A percentile compares a stretch with the other conserved stretches of the same genome.
phyloP scores from a whole-genome alignment of 2,113 vertebrate species.

The Prionailurus viverrinus region DNA sequence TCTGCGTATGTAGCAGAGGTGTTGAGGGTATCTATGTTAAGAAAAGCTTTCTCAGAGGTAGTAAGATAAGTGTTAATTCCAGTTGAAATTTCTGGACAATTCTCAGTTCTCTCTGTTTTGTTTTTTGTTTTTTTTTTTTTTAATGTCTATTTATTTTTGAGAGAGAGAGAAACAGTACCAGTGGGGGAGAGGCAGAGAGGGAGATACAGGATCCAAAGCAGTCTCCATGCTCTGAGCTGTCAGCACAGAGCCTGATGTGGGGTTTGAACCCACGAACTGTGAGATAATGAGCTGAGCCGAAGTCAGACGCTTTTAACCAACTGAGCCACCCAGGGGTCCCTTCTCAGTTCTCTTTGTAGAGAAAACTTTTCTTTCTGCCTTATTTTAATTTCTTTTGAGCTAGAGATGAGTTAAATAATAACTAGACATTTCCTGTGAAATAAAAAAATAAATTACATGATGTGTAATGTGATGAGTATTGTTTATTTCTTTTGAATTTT shows the following conservation, averaged over 20 bases:
- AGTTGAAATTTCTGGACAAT: not conserved
- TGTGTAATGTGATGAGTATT: not conserved
- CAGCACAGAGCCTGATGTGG: no score
- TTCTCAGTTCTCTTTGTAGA: not conserved
- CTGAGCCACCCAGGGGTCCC: no score
- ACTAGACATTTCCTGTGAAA: not conserved
- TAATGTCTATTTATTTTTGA: no score
- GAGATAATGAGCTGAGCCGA: no score
- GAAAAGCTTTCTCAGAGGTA: not conserved
- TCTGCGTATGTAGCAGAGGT: not conserved
- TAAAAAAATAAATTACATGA: not conserved
- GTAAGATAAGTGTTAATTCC: not conserved
- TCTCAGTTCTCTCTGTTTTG: not conserved
- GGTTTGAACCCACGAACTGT: no score
- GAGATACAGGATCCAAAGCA: no score
- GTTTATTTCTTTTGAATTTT: conserved; percentile 6
- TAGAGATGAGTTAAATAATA: not conserved
- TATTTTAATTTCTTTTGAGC: not conserved
- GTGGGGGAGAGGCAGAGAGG: no score
- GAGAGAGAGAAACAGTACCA: no score
- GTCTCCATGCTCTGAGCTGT: no score
- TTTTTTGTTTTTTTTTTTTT: no score
- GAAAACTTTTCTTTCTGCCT: not conserved
- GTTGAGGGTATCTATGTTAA: not conserved
- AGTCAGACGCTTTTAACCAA: no score